These are phyloP conservation scores for Thera obeliscata DNA, from an alignment of 2,888 invertebrate genomes.

Conservation along the genomic window DNA sequence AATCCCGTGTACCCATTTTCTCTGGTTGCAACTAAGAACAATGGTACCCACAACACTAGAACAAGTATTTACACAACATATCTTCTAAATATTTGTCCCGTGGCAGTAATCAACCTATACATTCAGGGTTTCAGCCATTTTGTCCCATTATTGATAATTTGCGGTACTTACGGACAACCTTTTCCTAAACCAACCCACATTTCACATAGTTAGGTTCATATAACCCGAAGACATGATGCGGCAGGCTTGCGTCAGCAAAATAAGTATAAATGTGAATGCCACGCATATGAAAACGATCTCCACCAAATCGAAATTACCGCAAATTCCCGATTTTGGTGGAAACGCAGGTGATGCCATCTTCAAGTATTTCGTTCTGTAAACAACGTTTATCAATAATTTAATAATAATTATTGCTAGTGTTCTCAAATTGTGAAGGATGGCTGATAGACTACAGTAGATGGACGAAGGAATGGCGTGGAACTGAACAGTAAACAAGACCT, in stretches of 20 bases:
- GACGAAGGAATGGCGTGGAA: too few species aligned
- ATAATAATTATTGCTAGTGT: too few species aligned
- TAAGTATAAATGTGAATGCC: slow-evolving; percentile 62
- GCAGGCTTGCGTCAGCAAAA: slow-evolving; percentile 60
- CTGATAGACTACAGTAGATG: too few species aligned
- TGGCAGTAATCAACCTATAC: too few species aligned
- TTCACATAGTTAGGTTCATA: slow-evolving; percentile 10
- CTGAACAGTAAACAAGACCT: too few species aligned
- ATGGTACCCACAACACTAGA: too few species aligned
- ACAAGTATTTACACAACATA: neutral
- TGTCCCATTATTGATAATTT: too few species aligned
- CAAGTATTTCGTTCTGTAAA: neutral
- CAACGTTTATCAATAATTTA: neutral
- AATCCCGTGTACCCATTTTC: too few species aligned
- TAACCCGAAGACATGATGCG: slow-evolving; percentile 55
- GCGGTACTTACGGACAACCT: slow-evolving; percentile 15
- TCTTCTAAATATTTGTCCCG: neutral
- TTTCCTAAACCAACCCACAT: neutral
- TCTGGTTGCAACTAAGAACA: too few species aligned
- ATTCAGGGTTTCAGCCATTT: too few species aligned
- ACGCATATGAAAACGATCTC: slow-evolving; percentile 66
- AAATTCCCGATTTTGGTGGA: slow-evolving; percentile 38
- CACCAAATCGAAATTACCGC: slow-evolving; percentile 56
- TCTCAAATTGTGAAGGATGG: too few species aligned
- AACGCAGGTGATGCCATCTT: slow-evolving; percentile 33